Evolutionary conservation across 2,797 vertebrate genomes (phyloP), one percentile per base, ranked within the genome.

Genomic region (Varecia variegata): DNA sequence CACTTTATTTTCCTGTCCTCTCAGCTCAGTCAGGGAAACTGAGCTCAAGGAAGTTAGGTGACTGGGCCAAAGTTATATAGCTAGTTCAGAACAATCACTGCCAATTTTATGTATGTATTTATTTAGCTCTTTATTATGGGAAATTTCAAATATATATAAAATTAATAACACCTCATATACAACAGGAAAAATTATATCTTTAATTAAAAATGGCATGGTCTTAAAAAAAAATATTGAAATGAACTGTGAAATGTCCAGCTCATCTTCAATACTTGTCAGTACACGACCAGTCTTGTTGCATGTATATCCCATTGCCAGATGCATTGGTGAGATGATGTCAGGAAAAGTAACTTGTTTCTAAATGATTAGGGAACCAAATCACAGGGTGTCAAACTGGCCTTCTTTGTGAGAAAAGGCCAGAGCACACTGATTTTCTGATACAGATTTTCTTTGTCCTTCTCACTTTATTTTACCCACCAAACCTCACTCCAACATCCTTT

Each of bases 31-130:
- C 10, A 62, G 76, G 50, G 58, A 83, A 90, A 76, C 6, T 18
- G 67, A 32, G 30, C 67, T 20, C 43, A 0, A 35, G 15, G 3
- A 76, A 67, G 47, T 81, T 79, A 71, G 71, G 30, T 87, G 27
- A 70, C 70, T 50, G 94, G 50, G 54, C 70, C 25, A 58, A 32
- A 81, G 40, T 60, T 62, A 62, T 14, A 67, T 32, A 32, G 38
- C 79, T 92, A 84, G 47, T 80, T 94, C 60, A 88, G 62, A 91
- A 67, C n/a, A 91, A 7, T 74, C 70, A 81, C 77, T 91, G 70
- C 52, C 65, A 58, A 50, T 38, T 67, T 54, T 96, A 15, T 83
- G 11, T 94, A 25, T 95, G 18, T 85, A 13, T 88, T 74, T 93
- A 85, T 70, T 95, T 92, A 86, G 73, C 32, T 70, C 47, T 90